Evolutionary conservation across 2,113 vertebrate genomes (phyloP).

Genomic region (Gracilinanus agilis): DNA sequence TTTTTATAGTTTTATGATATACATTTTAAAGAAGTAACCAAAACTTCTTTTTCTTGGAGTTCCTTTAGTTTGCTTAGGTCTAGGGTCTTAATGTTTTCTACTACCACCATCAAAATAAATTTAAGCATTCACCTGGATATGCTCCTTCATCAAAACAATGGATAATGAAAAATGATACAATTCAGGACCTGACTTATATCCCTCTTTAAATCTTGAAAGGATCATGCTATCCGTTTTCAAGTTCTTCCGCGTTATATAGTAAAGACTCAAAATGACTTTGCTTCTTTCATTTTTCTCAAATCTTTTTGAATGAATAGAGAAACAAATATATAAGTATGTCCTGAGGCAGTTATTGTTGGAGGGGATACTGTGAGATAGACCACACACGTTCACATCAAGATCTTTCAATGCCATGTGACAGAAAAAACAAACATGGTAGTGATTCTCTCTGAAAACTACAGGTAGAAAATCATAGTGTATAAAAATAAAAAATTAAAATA

Average conservation of each 20-base stretch:
- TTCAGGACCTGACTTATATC: constrained; percentile 15
- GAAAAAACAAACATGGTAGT: neutral
- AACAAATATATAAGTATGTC: neutral
- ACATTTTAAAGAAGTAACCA: neutral
- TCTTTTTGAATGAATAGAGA: constrained; percentile 24
- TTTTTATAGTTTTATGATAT: neutral
- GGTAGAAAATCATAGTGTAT: neutral
- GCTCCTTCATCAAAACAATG: neutral
- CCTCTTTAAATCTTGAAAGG: constrained; percentile 42
- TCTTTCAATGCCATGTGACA: neutral
- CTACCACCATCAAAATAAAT: neutral
- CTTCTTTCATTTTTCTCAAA: constrained; percentile 1
- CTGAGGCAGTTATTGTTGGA: neutral
- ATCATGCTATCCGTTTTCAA: neutral
- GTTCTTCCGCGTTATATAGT: neutral
- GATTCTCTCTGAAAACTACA: neutral
- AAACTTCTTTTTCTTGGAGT: neutral
- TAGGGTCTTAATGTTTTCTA: neutral
- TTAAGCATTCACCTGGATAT: neutral
- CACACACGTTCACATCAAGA: neutral
- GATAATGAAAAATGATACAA: constrained; percentile 3
- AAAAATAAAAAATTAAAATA: neutral
- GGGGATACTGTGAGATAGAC: neutral
- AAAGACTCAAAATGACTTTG: constrained; percentile 49
- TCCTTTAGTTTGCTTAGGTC: neutral